Base-by-base conservation (phyloP, 2,888 invertebrate species). In the Abscondita cerata region DNA sequence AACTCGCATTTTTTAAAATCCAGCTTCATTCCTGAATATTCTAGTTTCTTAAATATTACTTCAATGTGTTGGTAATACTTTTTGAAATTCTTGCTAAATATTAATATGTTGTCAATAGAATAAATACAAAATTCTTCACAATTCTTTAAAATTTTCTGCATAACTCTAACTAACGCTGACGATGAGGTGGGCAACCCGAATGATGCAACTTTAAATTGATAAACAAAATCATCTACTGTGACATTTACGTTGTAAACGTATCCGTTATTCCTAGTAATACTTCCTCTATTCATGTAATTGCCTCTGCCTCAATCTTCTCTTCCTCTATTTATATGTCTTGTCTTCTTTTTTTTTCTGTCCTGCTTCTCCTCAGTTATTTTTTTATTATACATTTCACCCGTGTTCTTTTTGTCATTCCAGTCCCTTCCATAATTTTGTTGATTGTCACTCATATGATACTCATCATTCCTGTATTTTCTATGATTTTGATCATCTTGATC, bases 51-150 rank as follows among this genome's bases (percentile, higher is more conserved):
- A 6, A 52, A 46, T 13, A 53, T 47, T 2, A 46, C 31, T 13
- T 15, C 9, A 5, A 59, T 1, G 44, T 59, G 52, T 46, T 46
- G 12, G 2, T 3, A 9, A 48, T 53, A 47, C 12, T 53, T 13
- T 11, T 46, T 44, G 1, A 9, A 0, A 31, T 36, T 38, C 5
- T 47, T 25, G 38, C 48, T 52, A 47, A 44, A 59, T 8, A 59
- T 47, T 15, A 59, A 36, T 3, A 11, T 59, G 52, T 1, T 59
- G 34, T 11, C 53, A 19, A 48, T 59, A 53, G n/a, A 4, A 6
- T 59, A 46, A 9, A 53, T 9, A 34, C 44, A 59, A 52, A 59
- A 59, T 5, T 46, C 36, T 12, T 59, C 59, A 59, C 18, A 59
- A 52, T 38, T 19, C 5, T 33, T 33, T 12, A 59, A 15, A 13